Evolutionary conservation across 2,113 vertebrate species (phyloP), one percentile per base, ranked within the genome.

Genomic region (Barnardius zonarius): DNA sequence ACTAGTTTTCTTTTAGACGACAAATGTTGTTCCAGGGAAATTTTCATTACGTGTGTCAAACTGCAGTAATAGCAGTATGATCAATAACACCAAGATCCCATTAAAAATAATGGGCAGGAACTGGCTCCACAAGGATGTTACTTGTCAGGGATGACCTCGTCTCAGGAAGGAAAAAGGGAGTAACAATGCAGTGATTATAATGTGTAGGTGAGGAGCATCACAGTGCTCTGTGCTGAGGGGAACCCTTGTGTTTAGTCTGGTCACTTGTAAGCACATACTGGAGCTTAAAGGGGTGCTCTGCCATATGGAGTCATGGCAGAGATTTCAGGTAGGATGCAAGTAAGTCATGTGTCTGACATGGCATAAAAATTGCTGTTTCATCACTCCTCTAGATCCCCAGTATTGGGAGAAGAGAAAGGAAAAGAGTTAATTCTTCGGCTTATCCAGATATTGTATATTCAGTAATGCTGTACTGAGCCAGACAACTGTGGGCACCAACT

Each of bases 61-160:
- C 72, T 83, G 78, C 70, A 76, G 84, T 84, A 86, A 73, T 37
- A 15, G 83, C 63, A 78, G 63, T 39, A 14, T 10, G 52, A 79
- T 84, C 81, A 17, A 3, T 69, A 66, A 59, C 9, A 37, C 59
- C 15, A 49, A 83, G 64, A 85, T 39, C 8, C 67, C 15, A 17
- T 88, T 79, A 87, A 78, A 96, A 86, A 86, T 33, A 31, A n/a
- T 63, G 66, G 77, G 20, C n/a, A 51, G 70, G 67, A 77, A 75
- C 67, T 59, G n/a, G 30, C 61, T 91, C 52, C 30, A 14, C 39
- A 79, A 66, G 64, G 94, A 84, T 49, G 24, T 93, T 96, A 78
- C 59, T 85, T 76, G 25, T 59, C 30, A 33, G 64, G 11, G 27
- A 30, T 82, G 86, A 81, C 75, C 67, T 89, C 11, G 5, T 35